Base-by-base conservation (phyloP, 2,888 invertebrate species). In the Netelia inedita region DNA sequence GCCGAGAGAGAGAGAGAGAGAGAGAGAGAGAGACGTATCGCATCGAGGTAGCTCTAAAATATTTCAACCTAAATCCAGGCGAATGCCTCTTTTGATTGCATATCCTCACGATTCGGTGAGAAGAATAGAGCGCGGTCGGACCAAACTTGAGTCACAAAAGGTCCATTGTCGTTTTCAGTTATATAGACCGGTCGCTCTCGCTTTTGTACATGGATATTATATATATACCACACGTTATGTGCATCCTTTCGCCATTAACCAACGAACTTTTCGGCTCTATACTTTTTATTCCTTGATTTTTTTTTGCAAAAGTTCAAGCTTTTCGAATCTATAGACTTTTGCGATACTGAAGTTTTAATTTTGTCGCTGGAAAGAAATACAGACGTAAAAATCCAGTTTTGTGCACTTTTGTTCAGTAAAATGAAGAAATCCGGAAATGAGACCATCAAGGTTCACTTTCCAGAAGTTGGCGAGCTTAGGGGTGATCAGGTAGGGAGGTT, bases 1-100 rank as follows among this genome's bases (percentile, higher is more conserved):
- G 35, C 16, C 11, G 59, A 55, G 50, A 73, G 53, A 50, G 50
- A 63, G 21, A 55, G 68, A 55, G 46, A 35, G 14, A 6, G 35
- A 63, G 50, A n/a, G 55, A 21, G 55, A 71, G 59, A 5, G 16
- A 35, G 35, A 41, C 19, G 68, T 35, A 35, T 35, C 35, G 35
- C 35, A 6, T 35, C 35, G 6, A 11, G 55, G n/a, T 16, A 11
- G 61, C n/a, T 74, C 21, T 69, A 65, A 82, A 85, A 88, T 85
- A 81, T 82, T 87, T 87, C 76, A 89, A 89, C 87, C 89, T 81
- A 87, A 88, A 90, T 90, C 84, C 86, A 66, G 55, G 63, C 84
- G 87, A 88, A 87, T 85, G 85, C 85, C 82, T 87, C 78, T 78
- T 73, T 83, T 85, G 85, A 88, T 89, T 88, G 86, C 79, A 81